phyloP scores from a whole-genome alignment of 2,797 vertebrate species.

The Pampus argenteus region DNA sequence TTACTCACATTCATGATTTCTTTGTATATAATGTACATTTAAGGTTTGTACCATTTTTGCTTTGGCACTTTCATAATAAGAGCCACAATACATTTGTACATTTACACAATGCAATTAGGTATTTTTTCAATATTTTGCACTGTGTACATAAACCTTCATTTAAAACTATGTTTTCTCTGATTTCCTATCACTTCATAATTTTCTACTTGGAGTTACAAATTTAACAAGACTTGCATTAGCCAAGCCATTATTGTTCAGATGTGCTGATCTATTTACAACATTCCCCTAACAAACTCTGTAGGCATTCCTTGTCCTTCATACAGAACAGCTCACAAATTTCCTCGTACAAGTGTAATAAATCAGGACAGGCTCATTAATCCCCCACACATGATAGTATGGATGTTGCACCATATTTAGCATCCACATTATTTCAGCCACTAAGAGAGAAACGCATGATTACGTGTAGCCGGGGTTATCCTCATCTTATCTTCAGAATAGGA shows the following conservation, averaged over 20 bases:
- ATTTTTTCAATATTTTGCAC: no score
- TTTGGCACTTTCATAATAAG: no score
- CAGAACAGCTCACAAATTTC: neutral
- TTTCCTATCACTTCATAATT: no score
- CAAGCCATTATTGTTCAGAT: neutral
- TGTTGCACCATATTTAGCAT: neutral
- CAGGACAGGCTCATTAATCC: neutral
- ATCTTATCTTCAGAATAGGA: neutral
- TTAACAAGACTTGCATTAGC: no score
- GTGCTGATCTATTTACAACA: neutral
- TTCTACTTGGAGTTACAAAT: no score
- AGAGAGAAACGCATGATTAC: conserved; percentile 1
- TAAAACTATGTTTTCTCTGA: no score
- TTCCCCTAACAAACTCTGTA: neutral
- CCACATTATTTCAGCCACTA: neutral
- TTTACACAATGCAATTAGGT: no score
- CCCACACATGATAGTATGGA: neutral
- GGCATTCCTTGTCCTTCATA: neutral
- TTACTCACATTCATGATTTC: neutral
- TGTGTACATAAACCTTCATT: no score
- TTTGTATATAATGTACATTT: neutral
- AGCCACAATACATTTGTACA: no score
- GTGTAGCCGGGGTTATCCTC: neutral
- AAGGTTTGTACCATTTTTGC: neutral
- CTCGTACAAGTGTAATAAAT: neutral